Conservation (phyloP, 2,797 vertebrate genomes). For the Myotis planiceps region DNA sequence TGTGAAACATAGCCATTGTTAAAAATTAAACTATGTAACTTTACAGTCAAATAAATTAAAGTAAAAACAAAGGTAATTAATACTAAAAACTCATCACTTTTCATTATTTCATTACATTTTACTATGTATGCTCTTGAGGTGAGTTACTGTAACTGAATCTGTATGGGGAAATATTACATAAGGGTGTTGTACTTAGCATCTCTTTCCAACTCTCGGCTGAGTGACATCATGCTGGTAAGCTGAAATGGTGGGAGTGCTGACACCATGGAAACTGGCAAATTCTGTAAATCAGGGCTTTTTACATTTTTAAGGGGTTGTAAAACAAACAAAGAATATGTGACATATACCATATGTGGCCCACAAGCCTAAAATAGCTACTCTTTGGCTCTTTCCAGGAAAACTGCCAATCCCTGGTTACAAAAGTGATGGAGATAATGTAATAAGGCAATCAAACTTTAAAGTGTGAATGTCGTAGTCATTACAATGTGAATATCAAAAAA, state of each 20-base stretch:
- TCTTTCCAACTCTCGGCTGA: neutral
- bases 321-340: neutral
- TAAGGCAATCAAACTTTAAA: neutral
- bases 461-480: neutral
- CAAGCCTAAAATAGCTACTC: neutral
- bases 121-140: neutral
- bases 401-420: neutral
- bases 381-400: neutral
- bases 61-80: neutral
- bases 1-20: neutral
- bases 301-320: neutral
- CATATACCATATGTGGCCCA: neutral
- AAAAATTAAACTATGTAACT: conserved; percentile 24
- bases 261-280: neutral
- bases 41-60: neutral
- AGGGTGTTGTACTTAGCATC: neutral
- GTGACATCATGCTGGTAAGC: neutral
- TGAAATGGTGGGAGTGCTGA: neutral
- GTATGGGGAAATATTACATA: neutral
- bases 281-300: neutral
- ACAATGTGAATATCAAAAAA: neutral
- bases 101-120: neutral
- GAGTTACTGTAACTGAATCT: neutral
- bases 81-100: neutral
- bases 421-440: neutral